Evolutionary conservation across 2,888 invertebrate genomes (phyloP).

Genomic region (Octonoba sinensis): DNA sequence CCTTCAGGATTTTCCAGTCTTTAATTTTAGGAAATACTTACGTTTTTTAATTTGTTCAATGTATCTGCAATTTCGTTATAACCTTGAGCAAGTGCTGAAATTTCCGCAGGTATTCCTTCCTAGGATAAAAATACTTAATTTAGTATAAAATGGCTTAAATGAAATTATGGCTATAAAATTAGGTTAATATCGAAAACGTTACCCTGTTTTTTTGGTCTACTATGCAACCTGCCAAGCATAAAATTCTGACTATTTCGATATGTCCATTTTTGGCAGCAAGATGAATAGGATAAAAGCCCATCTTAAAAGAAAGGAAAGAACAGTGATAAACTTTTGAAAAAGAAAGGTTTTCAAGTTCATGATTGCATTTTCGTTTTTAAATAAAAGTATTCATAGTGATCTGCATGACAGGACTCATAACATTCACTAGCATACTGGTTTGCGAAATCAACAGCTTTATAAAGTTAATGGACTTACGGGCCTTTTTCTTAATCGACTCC

Average conservation of each 20-base stretch:
- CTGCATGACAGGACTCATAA: too few species aligned
- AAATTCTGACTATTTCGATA: constrained; percentile 79
- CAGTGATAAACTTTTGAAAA: neutral
- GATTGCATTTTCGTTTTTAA: neutral
- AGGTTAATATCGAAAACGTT: constrained; percentile 1
- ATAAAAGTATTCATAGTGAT: too few species aligned
- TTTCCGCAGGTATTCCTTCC: constrained; percentile 78
- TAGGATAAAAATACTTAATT: neutral
- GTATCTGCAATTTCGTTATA: constrained; percentile 74
- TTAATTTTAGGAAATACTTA: too few species aligned
- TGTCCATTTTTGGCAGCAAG: constrained; percentile 81
- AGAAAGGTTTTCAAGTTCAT: neutral
- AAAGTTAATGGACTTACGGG: too few species aligned
- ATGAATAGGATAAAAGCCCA: constrained; percentile 79
- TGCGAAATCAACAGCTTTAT: too few species aligned
- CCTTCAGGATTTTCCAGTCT: too few species aligned
- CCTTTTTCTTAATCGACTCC: too few species aligned
- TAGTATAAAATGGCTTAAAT: neutral
- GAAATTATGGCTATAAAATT: neutral
- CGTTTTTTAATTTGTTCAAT: constrained; percentile 64
- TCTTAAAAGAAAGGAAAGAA: constrained; percentile 64
- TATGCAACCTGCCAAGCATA: constrained; percentile 80
- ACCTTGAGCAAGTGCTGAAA: constrained; percentile 82
- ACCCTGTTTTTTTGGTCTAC: constrained; percentile 78
- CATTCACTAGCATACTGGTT: too few species aligned